A percentile compares a stretch with the other conserved stretches of the same genome.
Conservation (phyloP, 2,888 invertebrate species). For the Cephus pulcher region DNA sequence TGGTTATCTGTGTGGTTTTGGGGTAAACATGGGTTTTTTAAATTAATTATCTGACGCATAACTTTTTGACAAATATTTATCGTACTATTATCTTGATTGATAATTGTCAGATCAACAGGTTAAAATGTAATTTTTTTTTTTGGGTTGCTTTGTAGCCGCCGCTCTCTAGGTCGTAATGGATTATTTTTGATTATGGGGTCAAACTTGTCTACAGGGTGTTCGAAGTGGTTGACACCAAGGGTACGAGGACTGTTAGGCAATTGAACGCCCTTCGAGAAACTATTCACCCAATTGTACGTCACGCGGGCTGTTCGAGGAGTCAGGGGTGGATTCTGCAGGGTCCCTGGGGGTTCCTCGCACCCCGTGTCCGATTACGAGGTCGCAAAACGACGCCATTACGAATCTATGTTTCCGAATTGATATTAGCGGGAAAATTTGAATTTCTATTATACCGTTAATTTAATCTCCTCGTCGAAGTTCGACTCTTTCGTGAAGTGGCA, state of each 20-base stretch:
- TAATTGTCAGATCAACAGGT: background rate
- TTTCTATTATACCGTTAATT: background rate
- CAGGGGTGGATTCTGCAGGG: background rate
- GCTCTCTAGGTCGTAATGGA: background rate
- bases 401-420: background rate
- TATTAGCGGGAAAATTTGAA: background rate
- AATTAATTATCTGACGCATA: background rate
- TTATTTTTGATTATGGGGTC: background rate
- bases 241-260: constrained; percentile 54
- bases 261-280: constrained; percentile 54
- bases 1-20: background rate
- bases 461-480: background rate
- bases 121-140: background rate
- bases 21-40: background rate
- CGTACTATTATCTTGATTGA: constrained; percentile 3
- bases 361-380: background rate
- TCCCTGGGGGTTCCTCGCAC: background rate
- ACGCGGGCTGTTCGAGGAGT: background rate
- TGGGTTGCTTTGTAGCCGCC: background rate
- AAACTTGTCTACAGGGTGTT: background rate
- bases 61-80: background rate
- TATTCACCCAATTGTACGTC: constrained; percentile 57
- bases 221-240: constrained; percentile 11
- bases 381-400: background rate
- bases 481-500: background rate